These are phyloP conservation scores for Spheniscus mendiculus DNA, from an alignment of 2,113 vertebrate genomes.

Conservation along the genomic window DNA sequence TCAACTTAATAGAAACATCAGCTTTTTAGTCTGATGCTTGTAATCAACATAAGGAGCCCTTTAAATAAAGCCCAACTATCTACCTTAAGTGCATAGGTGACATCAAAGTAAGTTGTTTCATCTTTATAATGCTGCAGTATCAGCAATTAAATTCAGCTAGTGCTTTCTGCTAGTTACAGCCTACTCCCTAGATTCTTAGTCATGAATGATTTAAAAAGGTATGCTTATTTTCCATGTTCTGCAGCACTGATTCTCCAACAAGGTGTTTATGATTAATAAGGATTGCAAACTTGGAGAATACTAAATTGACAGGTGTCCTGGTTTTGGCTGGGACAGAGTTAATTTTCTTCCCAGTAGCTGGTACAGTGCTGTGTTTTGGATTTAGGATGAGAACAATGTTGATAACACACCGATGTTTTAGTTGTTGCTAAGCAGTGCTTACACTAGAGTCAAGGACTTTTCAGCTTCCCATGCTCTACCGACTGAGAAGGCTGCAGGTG, in stretches of 20 bases:
- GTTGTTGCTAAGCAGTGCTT: too few relatives aligned
- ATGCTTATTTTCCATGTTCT: background rate
- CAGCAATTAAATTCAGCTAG: background rate
- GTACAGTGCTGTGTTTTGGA: too few relatives aligned
- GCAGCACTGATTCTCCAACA: background rate
- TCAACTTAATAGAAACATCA: background rate
- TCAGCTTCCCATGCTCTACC: too few relatives aligned
- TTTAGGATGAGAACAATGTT: too few relatives aligned
- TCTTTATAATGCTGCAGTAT: background rate
- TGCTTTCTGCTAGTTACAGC: background rate
- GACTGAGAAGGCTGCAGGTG: too few relatives aligned
- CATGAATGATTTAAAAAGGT: background rate
- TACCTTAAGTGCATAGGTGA: background rate
- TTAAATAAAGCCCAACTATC: background rate
- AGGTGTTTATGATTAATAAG: background rate
- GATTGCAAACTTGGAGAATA: background rate
- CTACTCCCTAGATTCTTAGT: background rate
- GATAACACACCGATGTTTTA: too few relatives aligned
- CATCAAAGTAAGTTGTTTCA: background rate
- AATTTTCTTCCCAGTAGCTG: too few relatives aligned
- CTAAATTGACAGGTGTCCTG: background rate
- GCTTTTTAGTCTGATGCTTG: background rate
- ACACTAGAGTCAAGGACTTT: too few relatives aligned
- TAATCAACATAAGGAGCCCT: background rate
- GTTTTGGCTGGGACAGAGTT: too few relatives aligned